Evolutionary conservation across 2,797 vertebrate genomes (phyloP).

Genomic region (Erethizon dorsatum): DNA sequence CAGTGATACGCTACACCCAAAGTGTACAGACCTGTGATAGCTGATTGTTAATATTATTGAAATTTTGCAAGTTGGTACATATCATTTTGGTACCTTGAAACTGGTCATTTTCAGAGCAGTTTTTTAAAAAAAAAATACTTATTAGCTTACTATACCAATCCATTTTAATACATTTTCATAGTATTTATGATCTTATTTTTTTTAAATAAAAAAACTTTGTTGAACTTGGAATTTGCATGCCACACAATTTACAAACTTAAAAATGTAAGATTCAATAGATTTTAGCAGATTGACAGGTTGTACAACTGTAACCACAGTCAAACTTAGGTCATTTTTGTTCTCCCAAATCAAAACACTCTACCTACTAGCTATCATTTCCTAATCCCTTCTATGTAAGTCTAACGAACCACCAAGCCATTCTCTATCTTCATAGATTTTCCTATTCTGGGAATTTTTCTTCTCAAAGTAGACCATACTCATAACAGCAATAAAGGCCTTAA

Average conservation of each 20-base stretch:
- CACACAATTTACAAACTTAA: neutral
- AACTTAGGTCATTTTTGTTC: neutral
- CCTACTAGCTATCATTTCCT: neutral
- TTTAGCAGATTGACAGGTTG: neutral
- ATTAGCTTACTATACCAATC: neutral
- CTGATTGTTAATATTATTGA: constrained; percentile 19
- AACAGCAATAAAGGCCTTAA: neutral
- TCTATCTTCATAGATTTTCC: neutral
- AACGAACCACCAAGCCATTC: neutral
- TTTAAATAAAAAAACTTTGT: neutral
- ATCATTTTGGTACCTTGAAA: neutral
- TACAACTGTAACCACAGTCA: neutral
- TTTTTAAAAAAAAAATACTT: neutral
- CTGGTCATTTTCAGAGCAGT: neutral
- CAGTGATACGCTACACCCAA: neutral
- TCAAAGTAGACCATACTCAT: neutral
- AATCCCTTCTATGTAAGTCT: neutral
- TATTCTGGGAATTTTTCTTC: neutral
- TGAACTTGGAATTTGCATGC: neutral
- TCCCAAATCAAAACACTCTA: neutral
- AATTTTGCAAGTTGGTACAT: neutral
- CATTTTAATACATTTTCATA: neutral
- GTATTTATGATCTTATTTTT: neutral
- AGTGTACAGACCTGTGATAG: neutral
- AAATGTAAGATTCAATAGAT: neutral